Conservation (phyloP, 1,140 invertebrate genomes). For the Cyclina sinensis region DNA sequence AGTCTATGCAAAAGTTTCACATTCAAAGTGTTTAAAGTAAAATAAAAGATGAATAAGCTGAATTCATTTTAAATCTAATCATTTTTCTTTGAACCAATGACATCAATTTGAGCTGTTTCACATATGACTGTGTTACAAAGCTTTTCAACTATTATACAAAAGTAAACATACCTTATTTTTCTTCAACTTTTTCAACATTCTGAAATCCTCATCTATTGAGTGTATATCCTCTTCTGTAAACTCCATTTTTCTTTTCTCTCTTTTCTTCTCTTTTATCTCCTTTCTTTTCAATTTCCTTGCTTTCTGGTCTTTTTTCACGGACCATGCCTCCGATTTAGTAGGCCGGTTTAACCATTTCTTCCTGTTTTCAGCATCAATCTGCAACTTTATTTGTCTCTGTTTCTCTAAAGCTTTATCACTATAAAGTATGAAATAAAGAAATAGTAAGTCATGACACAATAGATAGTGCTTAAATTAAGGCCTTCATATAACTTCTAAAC, state of each 20-base stretch:
- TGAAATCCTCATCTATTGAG: slow-evolving; percentile 93
- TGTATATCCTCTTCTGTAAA: slow-evolving; percentile 91
- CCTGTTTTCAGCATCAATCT: slow-evolving; percentile 85
- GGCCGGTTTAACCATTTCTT: slow-evolving; percentile 66
- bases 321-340: slow-evolving; percentile 91
- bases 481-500: too few relatives aligned
- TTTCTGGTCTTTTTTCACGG: slow-evolving; percentile 92
- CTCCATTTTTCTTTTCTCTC: slow-evolving; percentile 82
- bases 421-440: slow-evolving; percentile 48
- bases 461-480: too few relatives aligned
- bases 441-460: neutral
- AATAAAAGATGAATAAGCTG: too few relatives aligned
- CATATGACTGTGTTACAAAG: too few relatives aligned
- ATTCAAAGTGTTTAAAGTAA: too few relatives aligned
- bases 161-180: slow-evolving; percentile 92
- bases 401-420: slow-evolving; percentile 93
- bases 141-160: too few relatives aligned
- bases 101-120: too few relatives aligned
- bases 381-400: slow-evolving; percentile 90
- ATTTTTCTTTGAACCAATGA: too few relatives aligned
- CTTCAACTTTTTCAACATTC: slow-evolving; percentile 95
- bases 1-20: too few relatives aligned
- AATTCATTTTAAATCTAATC: too few relatives aligned
- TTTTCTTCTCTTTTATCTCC: slow-evolving; percentile 87
- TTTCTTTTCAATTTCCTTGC: slow-evolving; percentile 90